These are phyloP conservation scores for Charadrius vociferus DNA, from an alignment of 2,113 vertebrate genomes.

Conservation along the genomic window DNA sequence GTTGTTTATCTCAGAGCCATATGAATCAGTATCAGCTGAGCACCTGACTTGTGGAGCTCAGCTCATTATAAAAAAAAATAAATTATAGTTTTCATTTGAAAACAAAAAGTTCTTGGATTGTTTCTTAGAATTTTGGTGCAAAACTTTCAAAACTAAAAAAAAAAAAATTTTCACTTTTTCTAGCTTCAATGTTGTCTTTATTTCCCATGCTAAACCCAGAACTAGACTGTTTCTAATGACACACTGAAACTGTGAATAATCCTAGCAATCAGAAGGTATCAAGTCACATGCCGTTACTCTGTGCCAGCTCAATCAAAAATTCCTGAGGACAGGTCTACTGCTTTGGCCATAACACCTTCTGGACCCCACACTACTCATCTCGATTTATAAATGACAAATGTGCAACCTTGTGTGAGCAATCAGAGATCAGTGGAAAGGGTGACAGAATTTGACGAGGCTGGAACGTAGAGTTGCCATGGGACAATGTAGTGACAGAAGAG, in stretches of 20 bases:
- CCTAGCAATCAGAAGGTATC: not conserved
- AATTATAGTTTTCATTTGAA: not conserved
- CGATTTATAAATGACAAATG: not conserved
- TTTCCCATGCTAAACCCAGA: not conserved
- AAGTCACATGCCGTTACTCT: not conserved
- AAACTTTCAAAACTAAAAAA: not conserved
- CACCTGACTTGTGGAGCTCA: not conserved
- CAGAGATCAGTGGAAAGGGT: not conserved
- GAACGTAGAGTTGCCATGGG: not conserved
- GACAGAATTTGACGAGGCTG: not conserved
- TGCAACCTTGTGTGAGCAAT: not conserved
- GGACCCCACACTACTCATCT: accelerated
- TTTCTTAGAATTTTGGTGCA: not conserved
- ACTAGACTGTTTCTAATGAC: not conserved
- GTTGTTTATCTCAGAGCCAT: not conserved
- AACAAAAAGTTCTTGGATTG: not conserved
- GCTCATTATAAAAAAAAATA: not conserved
- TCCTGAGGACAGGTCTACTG: not conserved
- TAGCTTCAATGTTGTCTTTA: not conserved
- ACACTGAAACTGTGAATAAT: not conserved
- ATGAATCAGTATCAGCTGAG: not conserved
- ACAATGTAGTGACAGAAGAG: not conserved
- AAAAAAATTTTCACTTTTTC: not conserved
- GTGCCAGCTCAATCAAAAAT: not conserved
- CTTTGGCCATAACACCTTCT: not conserved